Evolutionary conservation across 2,113 vertebrate genomes (phyloP).

Genomic region (Tringa solitaria): DNA sequence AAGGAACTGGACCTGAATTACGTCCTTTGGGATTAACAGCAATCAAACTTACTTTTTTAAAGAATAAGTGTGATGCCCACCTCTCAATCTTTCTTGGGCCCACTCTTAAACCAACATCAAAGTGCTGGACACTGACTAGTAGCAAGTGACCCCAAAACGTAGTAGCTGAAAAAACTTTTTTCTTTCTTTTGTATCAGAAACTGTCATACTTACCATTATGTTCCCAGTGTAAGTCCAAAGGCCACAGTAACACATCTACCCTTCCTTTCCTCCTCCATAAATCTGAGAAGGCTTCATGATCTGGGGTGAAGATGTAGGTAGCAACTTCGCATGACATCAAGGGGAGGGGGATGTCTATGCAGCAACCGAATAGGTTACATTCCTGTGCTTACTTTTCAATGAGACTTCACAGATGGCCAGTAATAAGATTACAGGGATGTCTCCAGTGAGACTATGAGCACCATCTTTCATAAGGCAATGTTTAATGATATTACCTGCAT

Average conservation of each 20-base stretch:
- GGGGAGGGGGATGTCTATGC: neutral
- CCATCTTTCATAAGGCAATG: accelerated
- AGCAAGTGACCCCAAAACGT: neutral
- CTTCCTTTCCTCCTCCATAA: neutral
- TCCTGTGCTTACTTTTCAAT: neutral
- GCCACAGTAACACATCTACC: neutral
- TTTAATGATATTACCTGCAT: neutral
- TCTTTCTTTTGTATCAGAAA: neutral
- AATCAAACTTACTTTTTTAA: neutral
- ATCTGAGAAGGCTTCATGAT: neutral
- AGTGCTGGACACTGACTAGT: accelerated
- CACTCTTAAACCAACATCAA: neutral
- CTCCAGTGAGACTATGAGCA: neutral
- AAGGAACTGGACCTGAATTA: neutral
- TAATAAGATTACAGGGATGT: neutral
- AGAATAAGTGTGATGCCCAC: neutral
- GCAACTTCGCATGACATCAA: neutral
- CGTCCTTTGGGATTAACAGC: neutral
- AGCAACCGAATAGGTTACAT: neutral
- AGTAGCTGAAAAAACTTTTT: neutral
- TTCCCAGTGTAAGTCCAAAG: accelerated
- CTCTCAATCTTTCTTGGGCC: neutral
- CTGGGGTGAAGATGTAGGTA: neutral
- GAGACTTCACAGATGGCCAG: neutral
- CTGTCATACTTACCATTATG: neutral